Percentiles rank a stretch among this genome's conserved stretches.
These are phyloP conservation scores for Hirudo medicinalis DNA, from an alignment of 1,140 invertebrate genomes.

Conservation along the genomic window DNA sequence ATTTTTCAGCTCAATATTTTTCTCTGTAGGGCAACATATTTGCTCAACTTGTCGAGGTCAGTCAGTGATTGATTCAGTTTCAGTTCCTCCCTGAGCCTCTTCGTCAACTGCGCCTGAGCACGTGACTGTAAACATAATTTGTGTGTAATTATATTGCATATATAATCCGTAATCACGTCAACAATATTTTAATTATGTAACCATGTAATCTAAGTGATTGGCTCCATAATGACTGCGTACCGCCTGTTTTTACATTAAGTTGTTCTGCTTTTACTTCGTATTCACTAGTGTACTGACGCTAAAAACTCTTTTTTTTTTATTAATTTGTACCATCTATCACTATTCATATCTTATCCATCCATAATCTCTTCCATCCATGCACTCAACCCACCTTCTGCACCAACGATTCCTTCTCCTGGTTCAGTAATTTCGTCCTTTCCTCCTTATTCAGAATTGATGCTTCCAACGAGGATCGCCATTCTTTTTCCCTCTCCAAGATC, in stretches of 20 bases:
- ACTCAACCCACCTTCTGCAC: neutral
- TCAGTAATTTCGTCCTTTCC: neutral
- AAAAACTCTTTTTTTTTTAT: no score
- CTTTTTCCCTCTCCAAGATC: conserved; percentile 1
- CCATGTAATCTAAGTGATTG: no score
- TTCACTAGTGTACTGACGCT: neutral
- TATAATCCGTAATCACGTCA: no score
- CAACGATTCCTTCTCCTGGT: neutral
- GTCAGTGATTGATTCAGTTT: conserved; percentile 2
- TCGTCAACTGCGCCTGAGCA: neutral
- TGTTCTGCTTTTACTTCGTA: neutral
- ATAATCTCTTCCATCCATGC: no score
- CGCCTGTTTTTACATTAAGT: no score
- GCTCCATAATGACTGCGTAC: no score
- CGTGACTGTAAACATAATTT: conserved; percentile 3
- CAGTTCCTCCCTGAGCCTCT: conserved; percentile 2
- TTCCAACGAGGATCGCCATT: neutral
- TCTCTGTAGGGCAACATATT: neutral
- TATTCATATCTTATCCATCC: no score
- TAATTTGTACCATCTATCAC: neutral
- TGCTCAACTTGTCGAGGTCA: conserved; percentile 5
- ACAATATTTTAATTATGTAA: no score
- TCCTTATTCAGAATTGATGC: neutral
- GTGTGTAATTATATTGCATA: no score
- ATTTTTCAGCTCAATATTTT: conserved; percentile 3